A percentile compares a stretch with the other conserved stretches of the same genome.
These are phyloP conservation scores for Chiroxiphia lanceolata DNA, from an alignment of 2,797 vertebrate genomes.

Conservation along the genomic window DNA sequence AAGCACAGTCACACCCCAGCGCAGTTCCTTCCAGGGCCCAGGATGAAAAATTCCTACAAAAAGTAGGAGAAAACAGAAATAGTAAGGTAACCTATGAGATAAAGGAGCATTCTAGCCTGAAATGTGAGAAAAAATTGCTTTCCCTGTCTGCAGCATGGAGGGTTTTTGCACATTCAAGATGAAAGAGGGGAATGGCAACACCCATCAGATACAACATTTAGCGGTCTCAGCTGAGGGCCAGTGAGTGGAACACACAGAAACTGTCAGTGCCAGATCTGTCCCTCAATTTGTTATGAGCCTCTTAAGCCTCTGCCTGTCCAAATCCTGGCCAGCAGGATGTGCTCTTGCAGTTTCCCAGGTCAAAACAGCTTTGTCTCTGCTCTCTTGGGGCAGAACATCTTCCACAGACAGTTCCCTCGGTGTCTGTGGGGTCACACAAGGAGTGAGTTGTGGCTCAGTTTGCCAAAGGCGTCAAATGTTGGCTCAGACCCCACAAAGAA, in stretches of 20 bases:
- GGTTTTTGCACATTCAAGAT: not conserved
- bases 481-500: not conserved
- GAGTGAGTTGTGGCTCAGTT: not conserved
- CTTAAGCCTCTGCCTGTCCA: not conserved
- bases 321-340: not conserved
- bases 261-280: not conserved
- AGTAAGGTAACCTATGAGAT: not conserved
- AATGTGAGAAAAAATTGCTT: not conserved
- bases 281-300: accelerated
- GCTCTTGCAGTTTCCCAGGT: not conserved
- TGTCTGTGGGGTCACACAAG: not conserved
- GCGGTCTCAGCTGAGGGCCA: not conserved
- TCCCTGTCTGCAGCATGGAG: not conserved
- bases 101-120: not conserved
- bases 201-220: not conserved
- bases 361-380: not conserved
- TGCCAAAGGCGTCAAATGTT: not conserved
- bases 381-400: not conserved
- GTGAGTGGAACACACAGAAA: not conserved
- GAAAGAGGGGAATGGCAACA: not conserved
- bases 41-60: not conserved
- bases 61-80: not conserved
- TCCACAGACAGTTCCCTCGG: not conserved
- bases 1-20: not conserved
- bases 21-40: not conserved